Evolutionary conservation across 1,140 invertebrate genomes (phyloP), one percentile per base, ranked within the genome.

Genomic region (Telenomus remus): DNA sequence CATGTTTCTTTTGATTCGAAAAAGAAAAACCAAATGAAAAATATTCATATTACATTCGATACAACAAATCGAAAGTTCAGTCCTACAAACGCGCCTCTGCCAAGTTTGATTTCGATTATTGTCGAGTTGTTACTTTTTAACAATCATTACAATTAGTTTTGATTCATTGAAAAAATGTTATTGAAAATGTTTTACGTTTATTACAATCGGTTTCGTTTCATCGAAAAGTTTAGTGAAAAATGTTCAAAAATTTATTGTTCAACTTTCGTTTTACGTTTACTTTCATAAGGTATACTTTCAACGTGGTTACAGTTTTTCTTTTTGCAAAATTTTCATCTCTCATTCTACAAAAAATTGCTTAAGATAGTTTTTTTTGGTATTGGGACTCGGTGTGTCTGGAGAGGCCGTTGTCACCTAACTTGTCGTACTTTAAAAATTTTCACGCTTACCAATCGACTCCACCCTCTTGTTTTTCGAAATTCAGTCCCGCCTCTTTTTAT

Each of bases 341-440:
- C 78, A 79, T 69, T 80, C 59, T 80, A 80, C 80, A 60, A 70
- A 75, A 83, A 82, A 80, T 80, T 72, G 79, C 79, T 81, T 81
- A 82, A 82, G 65, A 80, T 83, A 79, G 64, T 54, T n/a, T n/a
- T n/a, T n/a, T n/a, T n/a, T 76, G 75, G 72, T 78, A 64, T 80
- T 80, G 74, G 80, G 73, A 84, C 76, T 80, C 69, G 72, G 46
- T 55, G 55, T 77, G 43, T 79, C 65, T 74, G 69, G 79, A 71
- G 77, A 70, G 64, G 64, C 73, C 69, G 79, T 56, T 44, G 13
- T 80, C 78, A 79, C 68, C 77, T 80, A 75, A 79, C 73, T 60
- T 70, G 81, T 82, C 80, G 76, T 83, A 82, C 80, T 75, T 78
- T 83, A 80, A 80, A 84, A 84, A 84, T 73, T 82, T 81, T 79